phyloP scores from a whole-genome alignment of 2,888 invertebrate species.

The Empis livida region DNA sequence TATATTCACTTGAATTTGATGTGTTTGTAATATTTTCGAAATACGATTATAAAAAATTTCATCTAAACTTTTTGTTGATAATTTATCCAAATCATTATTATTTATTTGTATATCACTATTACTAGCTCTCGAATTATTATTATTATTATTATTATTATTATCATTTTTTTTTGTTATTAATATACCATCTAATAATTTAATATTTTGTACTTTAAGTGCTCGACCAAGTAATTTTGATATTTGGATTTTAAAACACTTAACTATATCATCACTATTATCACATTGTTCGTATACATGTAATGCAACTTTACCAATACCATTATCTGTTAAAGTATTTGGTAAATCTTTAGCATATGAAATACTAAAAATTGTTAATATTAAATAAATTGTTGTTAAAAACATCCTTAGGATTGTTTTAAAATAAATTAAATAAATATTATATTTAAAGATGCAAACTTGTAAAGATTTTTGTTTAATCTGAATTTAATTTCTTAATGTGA shows the following conservation, averaged over 20 bases:
- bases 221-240: constrained; percentile 51
- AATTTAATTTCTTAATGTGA: too few species aligned
- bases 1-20: constrained; percentile 42
- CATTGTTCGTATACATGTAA: constrained; percentile 41
- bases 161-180: constrained; percentile 41
- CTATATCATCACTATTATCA: constrained; percentile 46
- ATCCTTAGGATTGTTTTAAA: too few species aligned
- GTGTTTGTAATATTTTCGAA: constrained; percentile 45
- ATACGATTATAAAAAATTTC: constrained; percentile 43
- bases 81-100: constrained; percentile 45
- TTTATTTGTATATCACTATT: constrained; percentile 37
- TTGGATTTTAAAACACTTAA: constrained; percentile 60
- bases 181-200: constrained; percentile 50
- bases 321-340: constrained; percentile 17
- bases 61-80: constrained; percentile 48
- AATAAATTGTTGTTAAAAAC: too few species aligned
- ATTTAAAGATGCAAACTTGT: too few species aligned
- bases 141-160: constrained; percentile 26
- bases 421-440: too few species aligned
- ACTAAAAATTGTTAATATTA: too few species aligned
- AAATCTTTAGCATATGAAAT: neutral
- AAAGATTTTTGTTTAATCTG: too few species aligned
- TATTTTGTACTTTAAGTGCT: constrained; percentile 46
- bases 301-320: constrained; percentile 26
- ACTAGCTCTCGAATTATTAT: constrained; percentile 17